A percentile compares a stretch with the other conserved stretches of the same genome.
Evolutionary conservation across 2,113 vertebrate genomes (phyloP).

Genomic region (Neotoma lepida): DNA sequence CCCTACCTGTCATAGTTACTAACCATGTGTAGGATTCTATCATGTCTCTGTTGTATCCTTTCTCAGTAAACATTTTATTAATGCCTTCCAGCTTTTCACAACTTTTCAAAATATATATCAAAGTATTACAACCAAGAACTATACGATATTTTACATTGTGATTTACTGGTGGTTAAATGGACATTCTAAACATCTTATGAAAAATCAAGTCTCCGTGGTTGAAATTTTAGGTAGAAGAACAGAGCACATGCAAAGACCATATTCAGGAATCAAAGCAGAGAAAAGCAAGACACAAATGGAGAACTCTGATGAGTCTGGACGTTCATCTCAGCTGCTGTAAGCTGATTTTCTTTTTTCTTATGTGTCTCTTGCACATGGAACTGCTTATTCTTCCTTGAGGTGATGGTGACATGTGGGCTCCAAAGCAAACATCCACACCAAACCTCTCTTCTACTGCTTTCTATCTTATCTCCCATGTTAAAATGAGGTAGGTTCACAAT

Average conservation of each 20-base stretch:
- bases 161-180: background rate
- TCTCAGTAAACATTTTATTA: background rate
- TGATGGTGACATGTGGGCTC: background rate
- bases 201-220: background rate
- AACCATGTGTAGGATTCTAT: background rate
- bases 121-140: background rate
- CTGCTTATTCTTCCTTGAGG: background rate
- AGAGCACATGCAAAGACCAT: background rate
- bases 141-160: background rate
- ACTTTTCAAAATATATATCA: background rate
- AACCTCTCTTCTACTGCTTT: background rate
- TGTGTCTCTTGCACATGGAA: background rate
- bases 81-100: background rate
- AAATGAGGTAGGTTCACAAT: no score
- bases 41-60: background rate
- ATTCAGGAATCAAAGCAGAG: background rate
- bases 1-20: background rate
- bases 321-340: no score
- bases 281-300: background rate
- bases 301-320: background rate
- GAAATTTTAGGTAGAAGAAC: background rate
- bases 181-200: background rate
- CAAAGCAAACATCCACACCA: background rate
- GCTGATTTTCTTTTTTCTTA: background rate
- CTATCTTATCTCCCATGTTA: background rate